Percentiles rank a stretch among this genome's conserved stretches.
Evolutionary conservation across 1,140 invertebrate genomes (phyloP).

Genomic region (Argopecten irradians): DNA sequence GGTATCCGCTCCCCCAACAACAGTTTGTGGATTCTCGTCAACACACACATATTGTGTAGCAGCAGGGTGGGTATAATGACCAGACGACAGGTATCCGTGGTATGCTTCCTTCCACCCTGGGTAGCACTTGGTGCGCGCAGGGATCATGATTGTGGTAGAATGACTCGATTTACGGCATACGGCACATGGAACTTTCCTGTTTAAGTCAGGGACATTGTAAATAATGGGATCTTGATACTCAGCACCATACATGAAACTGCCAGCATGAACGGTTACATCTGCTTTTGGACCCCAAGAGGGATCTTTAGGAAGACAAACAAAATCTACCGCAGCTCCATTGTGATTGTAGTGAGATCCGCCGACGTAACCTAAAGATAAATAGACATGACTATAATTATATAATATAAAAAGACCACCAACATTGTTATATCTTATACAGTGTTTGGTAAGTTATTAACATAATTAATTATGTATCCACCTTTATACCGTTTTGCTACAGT

Average conservation of each 20-base stretch:
- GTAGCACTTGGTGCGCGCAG: background rate
- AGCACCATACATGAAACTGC: conserved; percentile 27
- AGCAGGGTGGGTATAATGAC: background rate
- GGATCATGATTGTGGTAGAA: conserved; percentile 23
- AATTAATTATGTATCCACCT: no score
- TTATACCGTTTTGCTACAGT: no score
- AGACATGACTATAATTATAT: no score
- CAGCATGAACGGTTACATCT: background rate
- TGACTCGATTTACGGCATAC: background rate
- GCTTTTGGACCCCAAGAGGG: background rate
- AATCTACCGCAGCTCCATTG: background rate
- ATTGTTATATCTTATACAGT: no score
- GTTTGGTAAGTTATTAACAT: no score
- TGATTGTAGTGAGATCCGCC: background rate
- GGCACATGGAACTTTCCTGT: conserved; percentile 25
- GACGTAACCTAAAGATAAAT: background rate
- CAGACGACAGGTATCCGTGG: background rate
- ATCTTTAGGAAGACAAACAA: background rate
- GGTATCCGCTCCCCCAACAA: background rate
- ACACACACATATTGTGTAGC: conserved; percentile 1
- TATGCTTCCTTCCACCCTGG: background rate
- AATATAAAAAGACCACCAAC: background rate
- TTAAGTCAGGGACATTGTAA: background rate
- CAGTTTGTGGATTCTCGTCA: background rate
- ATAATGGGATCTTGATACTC: background rate